Evolutionary conservation across 2,888 invertebrate species (phyloP).

Genomic region (Drosophila pseudotakahashii): DNA sequence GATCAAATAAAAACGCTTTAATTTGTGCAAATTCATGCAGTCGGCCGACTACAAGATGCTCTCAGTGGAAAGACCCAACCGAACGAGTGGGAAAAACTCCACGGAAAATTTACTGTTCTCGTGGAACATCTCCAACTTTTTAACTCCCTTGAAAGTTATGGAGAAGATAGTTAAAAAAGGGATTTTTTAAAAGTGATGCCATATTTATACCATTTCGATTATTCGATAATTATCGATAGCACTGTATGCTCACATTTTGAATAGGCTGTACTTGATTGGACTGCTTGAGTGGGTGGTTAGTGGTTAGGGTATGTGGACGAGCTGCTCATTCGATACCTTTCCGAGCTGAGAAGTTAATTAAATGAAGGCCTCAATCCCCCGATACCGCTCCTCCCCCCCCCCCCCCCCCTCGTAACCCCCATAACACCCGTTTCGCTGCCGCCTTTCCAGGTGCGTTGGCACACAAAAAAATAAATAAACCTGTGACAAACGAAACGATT

Average conservation of each 20-base stretch:
- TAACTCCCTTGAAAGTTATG: not conserved
- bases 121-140: not conserved
- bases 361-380: conserved; percentile 16
- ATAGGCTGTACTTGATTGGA: not conserved
- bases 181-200: too few species aligned
- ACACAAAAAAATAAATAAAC: conserved; percentile 47
- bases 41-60: conserved; percentile 29
- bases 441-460: conserved; percentile 60
- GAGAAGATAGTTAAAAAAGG: too few species aligned
- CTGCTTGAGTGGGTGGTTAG: conserved; percentile 8
- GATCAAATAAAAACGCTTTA: conserved; percentile 44
- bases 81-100: conserved; percentile 4
- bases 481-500: conserved; percentile 52
- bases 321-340: conserved; percentile 8
- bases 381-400: not conserved
- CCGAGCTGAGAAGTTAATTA: conserved; percentile 17
- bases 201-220: too few species aligned
- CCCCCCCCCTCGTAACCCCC: not conserved
- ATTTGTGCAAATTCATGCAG: conserved; percentile 40
- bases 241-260: not conserved
- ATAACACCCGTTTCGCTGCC: conserved; percentile 22
- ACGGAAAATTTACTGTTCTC: not conserved
- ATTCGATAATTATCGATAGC: not conserved
- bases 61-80: conserved; percentile 17
- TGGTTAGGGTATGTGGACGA: conserved; percentile 13